These are phyloP conservation scores for Meriones psammophilus DNA, from an alignment of 2,797 vertebrate species.

Conservation along the genomic window DNA sequence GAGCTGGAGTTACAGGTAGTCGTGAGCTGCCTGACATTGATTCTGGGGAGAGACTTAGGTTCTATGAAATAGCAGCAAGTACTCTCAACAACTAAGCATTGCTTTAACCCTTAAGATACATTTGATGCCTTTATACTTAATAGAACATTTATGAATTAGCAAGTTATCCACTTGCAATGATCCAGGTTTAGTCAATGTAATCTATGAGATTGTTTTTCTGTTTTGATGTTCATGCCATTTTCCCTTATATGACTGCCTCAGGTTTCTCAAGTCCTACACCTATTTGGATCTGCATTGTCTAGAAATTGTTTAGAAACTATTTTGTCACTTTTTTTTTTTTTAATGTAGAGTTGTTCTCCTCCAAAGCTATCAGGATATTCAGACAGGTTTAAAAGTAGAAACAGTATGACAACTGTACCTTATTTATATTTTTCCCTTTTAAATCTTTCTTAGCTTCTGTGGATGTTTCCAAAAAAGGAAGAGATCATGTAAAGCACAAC, in stretches of 20 bases:
- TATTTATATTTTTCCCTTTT: not conserved
- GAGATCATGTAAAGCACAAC: not conserved
- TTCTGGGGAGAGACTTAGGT: not conserved
- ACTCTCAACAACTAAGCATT: not conserved
- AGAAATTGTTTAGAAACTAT: slow-evolving; percentile 54
- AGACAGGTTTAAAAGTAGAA: slow-evolving; percentile 43
- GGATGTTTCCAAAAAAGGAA: not conserved
- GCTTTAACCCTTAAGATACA: not conserved
- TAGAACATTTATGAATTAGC: not conserved
- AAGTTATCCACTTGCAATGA: not conserved
- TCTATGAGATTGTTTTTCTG: slow-evolving; percentile 8
- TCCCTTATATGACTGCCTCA: not conserved
- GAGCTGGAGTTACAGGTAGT: not conserved
- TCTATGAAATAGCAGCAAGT: not conserved
- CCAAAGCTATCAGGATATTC: not conserved
- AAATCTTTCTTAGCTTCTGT: not conserved
- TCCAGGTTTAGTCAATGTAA: not conserved
- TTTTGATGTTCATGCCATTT: not conserved
- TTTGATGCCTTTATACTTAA: not conserved
- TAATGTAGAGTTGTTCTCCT: slow-evolving; percentile 14
- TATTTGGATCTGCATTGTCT: slow-evolving; percentile 13
- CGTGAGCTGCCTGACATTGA: not conserved
- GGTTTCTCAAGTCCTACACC: not conserved
- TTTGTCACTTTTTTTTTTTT: slow-evolving; percentile 1
- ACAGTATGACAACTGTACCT: not conserved